Conservation (phyloP, 2,797 vertebrate species). For the Adrianichthys oophorus region DNA sequence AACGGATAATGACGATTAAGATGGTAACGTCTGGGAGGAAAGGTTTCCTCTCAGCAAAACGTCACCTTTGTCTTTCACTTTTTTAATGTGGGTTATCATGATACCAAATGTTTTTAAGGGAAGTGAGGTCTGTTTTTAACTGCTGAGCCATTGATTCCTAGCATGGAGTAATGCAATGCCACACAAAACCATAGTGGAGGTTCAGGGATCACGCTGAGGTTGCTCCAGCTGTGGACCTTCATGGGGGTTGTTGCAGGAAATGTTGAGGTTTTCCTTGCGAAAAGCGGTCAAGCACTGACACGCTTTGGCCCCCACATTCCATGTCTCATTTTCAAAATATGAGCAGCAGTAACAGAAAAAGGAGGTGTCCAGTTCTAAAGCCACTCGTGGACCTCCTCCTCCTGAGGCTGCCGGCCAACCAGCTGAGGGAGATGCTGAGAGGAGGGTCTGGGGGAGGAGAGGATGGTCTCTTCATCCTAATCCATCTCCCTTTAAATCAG, state of each 20-base stretch:
- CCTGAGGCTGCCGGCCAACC: slow-evolving; percentile 42
- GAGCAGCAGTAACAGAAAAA: not conserved
- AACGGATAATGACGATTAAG: too few relatives aligned
- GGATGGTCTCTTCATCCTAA: slow-evolving; percentile 58
- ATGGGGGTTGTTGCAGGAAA: slow-evolving; percentile 30
- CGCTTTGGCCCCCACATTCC: slow-evolving; percentile 12
- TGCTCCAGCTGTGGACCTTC: slow-evolving; percentile 11
- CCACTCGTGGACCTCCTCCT: slow-evolving; percentile 36
- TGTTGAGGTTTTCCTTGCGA: slow-evolving; percentile 28
- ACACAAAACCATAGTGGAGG: not conserved
- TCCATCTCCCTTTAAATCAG: slow-evolving; percentile 50
- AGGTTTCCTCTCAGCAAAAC: too few relatives aligned
- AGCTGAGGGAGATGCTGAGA: slow-evolving; percentile 56
- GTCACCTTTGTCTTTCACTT: too few relatives aligned
- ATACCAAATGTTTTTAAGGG: too few relatives aligned
- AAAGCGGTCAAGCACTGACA: slow-evolving; percentile 46
- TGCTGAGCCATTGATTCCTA: too few relatives aligned
- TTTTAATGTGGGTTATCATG: too few relatives aligned
- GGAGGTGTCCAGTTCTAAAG: not conserved
- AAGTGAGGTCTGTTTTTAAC: too few relatives aligned
- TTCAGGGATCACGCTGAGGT: slow-evolving; percentile 16
- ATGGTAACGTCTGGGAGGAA: too few relatives aligned
- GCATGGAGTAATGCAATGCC: too few relatives aligned
- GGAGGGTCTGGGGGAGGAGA: slow-evolving; percentile 20
- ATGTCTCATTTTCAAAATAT: slow-evolving; percentile 21